A percentile compares a stretch with the other conserved stretches of the same genome.
Evolutionary conservation across 2,797 vertebrate species (phyloP).

Genomic region (Galagoides demidoff): DNA sequence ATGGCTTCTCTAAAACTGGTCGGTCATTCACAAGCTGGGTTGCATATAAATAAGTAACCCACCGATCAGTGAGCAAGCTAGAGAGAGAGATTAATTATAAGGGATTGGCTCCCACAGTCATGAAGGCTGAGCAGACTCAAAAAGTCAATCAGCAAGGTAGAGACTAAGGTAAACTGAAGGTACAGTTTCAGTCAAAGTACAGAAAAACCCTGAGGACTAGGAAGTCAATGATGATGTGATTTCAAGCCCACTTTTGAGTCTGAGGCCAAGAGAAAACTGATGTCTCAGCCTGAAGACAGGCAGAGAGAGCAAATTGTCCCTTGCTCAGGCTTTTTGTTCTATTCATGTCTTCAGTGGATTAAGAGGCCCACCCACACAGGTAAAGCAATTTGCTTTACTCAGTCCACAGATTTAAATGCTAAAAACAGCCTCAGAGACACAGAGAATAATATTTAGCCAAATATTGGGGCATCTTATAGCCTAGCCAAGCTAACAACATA

Average conservation of each 20-base stretch:
- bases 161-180: not conserved
- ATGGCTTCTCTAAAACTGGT: not conserved
- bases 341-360: not conserved
- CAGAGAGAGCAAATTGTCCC: not conserved
- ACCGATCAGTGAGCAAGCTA: not conserved
- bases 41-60: not conserved
- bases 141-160: rapidly evolving
- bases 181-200: not conserved
- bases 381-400: not conserved
- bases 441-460: not conserved
- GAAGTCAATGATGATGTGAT: not conserved
- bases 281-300: not conserved
- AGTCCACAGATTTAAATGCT: not conserved
- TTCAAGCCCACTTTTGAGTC: not conserved
- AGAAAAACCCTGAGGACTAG: not conserved
- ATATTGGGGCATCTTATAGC: not conserved
- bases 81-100: not conserved
- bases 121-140: not conserved
- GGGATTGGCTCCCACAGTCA: not conserved
- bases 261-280: not conserved
- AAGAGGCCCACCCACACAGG: not conserved
- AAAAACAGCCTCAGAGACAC: not conserved
- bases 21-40: not conserved
- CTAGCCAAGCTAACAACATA: not conserved
- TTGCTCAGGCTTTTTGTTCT: not conserved